Base-by-base conservation (phyloP, 1,140 invertebrate species). In the Drosophila pachea region DNA sequence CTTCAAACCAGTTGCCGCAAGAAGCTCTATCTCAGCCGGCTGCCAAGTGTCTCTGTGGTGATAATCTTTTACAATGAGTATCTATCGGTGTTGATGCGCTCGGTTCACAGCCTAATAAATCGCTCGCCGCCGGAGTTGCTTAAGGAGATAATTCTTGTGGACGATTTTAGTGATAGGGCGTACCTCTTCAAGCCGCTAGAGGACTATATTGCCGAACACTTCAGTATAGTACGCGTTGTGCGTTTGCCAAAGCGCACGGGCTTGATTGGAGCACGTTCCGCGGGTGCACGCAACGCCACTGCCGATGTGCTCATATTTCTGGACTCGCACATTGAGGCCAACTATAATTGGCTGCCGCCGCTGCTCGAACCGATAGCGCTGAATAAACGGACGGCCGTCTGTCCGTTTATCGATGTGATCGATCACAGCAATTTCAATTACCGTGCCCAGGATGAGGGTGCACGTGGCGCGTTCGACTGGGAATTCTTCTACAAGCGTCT, bases 21-120 rank as follows among this genome's bases (percentile, higher is more conserved):
- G 36, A 93, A 95, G 76, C 92, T 92, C 68, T 98, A 98, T 84
- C 90, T 95, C 65, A 90, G 91, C 53, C 91, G 93, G n/a, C 88
- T 98, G 56, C 96, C 96, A 1, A 94, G 92, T 6, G 95, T 94
- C 11, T 95, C 95, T 89, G 93, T 99, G 11, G 93, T 99, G 52
- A 94, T 99, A 32, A 97, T 97, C 43, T 99, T 98, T 90, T 96
- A 97, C 89, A 97, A 98, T 88, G 97, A 98, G 89, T 96, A 97
- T 89, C 95, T 94, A 92, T 95, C 95, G 63, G 96, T 96, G 4
- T 89, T 98, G 32, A 90, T 98, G 16, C 91, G 97, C 32, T 98
- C 97, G 6, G 95, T 93, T 14, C 92, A 94, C 74, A 97, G 95
- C 84, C 94, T 97, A 7, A 87, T 98, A 0, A 94, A 95, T 87